Conservation (phyloP, 1,140 invertebrate species). For the Pogonomyrmex barbatus region DNA sequence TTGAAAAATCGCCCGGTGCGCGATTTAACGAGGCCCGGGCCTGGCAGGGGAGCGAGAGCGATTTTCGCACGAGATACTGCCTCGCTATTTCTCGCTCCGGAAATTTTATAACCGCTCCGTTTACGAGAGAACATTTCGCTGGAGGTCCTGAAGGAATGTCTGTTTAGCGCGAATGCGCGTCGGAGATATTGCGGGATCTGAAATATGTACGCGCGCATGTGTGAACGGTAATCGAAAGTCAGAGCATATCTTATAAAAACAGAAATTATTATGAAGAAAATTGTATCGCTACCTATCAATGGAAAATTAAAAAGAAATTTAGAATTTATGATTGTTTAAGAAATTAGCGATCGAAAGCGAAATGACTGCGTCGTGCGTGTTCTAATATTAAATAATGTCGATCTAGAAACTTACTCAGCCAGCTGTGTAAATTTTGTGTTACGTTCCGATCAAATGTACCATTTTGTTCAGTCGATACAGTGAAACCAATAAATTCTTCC, state of each 20-base stretch:
- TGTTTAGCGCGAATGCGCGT: slow-evolving; percentile 43
- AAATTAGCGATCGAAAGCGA: background rate
- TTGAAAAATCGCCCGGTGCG: slow-evolving; percentile 70
- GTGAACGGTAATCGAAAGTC: background rate
- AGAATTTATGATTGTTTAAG: slow-evolving; percentile 9
- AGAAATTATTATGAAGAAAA: background rate
- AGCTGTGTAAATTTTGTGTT: slow-evolving; percentile 52
- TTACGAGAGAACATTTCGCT: background rate
- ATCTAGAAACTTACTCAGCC: slow-evolving; percentile 32
- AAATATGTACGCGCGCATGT: background rate
- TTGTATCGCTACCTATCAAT: background rate
- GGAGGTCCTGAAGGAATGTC: background rate
- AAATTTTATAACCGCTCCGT: slow-evolving; percentile 65
- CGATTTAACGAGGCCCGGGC: slow-evolving; percentile 67
- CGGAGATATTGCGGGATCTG: slow-evolving; percentile 16
- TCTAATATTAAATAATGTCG: slow-evolving; percentile 6
- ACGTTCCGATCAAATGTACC: slow-evolving; percentile 4
- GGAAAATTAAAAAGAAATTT: background rate
- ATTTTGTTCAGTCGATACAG: slow-evolving; percentile 30
- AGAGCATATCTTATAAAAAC: background rate
- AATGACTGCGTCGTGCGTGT: background rate
- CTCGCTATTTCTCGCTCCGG: slow-evolving; percentile 46
- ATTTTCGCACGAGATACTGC: slow-evolving; percentile 49
- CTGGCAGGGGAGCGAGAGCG: slow-evolving; percentile 37
- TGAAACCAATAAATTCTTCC: slow-evolving; percentile 23